A percentile compares a stretch with the other conserved stretches of the same genome.
phyloP scores from a whole-genome alignment of 1,140 invertebrate genomes.

The Bombus soroeensis region DNA sequence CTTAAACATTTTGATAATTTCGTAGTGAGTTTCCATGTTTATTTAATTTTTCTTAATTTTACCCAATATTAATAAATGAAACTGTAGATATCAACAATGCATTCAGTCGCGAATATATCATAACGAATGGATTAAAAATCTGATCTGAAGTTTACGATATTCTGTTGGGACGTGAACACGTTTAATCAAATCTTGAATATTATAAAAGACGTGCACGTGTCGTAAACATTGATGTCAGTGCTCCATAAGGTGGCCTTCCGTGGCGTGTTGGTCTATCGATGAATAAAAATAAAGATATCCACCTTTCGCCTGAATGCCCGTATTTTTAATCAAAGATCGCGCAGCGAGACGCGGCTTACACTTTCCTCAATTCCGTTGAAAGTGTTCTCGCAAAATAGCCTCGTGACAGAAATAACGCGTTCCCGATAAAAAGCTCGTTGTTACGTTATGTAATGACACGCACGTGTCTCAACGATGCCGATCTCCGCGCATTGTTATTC shows the following conservation, averaged over 20 bases:
- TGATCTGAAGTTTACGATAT: not conserved
- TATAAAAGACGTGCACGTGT: conserved; percentile 6
- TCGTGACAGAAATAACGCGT: conserved; percentile 53
- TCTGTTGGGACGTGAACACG: not conserved
- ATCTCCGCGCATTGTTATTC: not conserved
- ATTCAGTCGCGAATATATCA: too few relatives aligned
- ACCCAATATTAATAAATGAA: too few relatives aligned
- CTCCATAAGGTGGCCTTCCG: conserved; percentile 14
- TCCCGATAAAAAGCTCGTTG: conserved; percentile 47
- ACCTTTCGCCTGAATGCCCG: not conserved
- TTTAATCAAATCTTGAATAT: not conserved
- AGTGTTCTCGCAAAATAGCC: conserved; percentile 39
- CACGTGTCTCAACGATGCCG: conserved; percentile 1
- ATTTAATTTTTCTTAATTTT: too few relatives aligned
- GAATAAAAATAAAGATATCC: conserved; percentile 32
- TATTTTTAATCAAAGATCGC: conserved; percentile 46
- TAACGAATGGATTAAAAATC: too few relatives aligned
- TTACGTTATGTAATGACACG: conserved; percentile 42
- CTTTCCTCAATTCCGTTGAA: conserved; percentile 35
- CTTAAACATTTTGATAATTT: too few relatives aligned
- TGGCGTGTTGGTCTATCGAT: not conserved
- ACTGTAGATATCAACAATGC: too few relatives aligned
- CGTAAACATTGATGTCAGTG: conserved; percentile 48
- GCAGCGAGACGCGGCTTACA: not conserved
- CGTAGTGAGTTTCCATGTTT: too few relatives aligned